These are phyloP conservation scores for Opisthocomus hoazin DNA, from an alignment of 2,113 vertebrate species.

Conservation along the genomic window DNA sequence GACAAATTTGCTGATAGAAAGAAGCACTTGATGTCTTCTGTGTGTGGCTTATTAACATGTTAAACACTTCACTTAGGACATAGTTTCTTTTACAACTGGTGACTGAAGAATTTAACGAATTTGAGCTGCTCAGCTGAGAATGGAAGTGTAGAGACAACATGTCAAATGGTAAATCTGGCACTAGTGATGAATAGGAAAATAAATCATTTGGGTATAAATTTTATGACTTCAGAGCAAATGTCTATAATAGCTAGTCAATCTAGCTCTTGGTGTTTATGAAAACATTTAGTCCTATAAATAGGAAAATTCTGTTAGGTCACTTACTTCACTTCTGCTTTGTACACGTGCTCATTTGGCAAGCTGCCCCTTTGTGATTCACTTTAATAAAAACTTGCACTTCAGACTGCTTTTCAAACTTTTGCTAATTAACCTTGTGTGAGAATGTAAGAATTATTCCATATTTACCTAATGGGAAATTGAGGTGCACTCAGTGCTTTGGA, in stretches of 20 bases:
- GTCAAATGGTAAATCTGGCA: neutral
- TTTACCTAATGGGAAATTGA: neutral
- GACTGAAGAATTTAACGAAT: neutral
- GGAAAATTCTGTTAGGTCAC: slow-evolving; percentile 26
- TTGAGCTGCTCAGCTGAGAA: neutral
- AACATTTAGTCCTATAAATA: slow-evolving; percentile 10
- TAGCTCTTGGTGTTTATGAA: slow-evolving; percentile 18
- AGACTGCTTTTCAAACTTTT: neutral
- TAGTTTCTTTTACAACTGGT: neutral
- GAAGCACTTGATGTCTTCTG: neutral
- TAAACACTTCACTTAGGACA: neutral
- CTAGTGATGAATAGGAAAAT: neutral
- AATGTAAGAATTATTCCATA: neutral
- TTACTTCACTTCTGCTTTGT: neutral
- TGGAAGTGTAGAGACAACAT: neutral
- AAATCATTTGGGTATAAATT: neutral
- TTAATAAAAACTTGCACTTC: slow-evolving; percentile 11
- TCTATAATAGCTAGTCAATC: neutral
- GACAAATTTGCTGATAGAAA: neutral
- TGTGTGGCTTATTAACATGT: neutral
- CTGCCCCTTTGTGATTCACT: slow-evolving; percentile 20
- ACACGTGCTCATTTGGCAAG: slow-evolving; percentile 16
- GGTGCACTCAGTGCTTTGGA: neutral
- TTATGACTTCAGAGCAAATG: slow-evolving; percentile 11
- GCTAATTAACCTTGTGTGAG: slow-evolving; percentile 25